Percentiles rank a stretch among this genome's conserved stretches.
Conservation (phyloP, 1,140 invertebrate genomes). For the Lepidurus couesii region DNA sequence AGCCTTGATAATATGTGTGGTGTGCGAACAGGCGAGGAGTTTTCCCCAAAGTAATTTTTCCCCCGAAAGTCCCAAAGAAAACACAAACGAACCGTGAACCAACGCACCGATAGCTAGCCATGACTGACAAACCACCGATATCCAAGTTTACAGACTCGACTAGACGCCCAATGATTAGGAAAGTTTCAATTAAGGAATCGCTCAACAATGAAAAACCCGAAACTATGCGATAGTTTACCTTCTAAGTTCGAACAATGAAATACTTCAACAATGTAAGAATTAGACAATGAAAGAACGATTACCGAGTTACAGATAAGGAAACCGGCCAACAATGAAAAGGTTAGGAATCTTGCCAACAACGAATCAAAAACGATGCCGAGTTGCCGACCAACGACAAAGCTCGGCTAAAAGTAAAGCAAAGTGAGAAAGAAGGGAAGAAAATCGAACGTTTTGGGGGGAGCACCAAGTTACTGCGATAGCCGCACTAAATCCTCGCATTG, state of each 20-base stretch:
- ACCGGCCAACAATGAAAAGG: background rate
- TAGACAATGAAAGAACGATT: too few species aligned
- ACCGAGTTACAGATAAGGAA: background rate
- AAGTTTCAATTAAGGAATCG: slow-evolving; percentile 1
- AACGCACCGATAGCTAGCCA: too few species aligned
- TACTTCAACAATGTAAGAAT: too few species aligned
- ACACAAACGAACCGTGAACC: too few species aligned
- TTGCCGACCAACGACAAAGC: background rate
- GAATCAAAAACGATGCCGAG: background rate
- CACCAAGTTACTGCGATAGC: background rate
- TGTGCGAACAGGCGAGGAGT: background rate
- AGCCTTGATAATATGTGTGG: background rate
- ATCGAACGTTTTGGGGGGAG: background rate
- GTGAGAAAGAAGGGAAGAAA: background rate
- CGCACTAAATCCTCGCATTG: background rate
- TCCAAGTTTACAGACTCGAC: too few species aligned
- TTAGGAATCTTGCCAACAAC: background rate
- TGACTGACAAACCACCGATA: too few species aligned
- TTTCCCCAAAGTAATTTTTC: too few species aligned
- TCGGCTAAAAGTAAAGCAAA: background rate
- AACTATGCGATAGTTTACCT: too few species aligned
- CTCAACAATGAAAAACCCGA: background rate
- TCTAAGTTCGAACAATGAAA: too few species aligned
- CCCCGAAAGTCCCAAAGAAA: too few species aligned
- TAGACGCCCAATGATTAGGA: background rate